phyloP scores from a whole-genome alignment of 2,797 vertebrate species.

The Acanthurus leucopareius region DNA sequence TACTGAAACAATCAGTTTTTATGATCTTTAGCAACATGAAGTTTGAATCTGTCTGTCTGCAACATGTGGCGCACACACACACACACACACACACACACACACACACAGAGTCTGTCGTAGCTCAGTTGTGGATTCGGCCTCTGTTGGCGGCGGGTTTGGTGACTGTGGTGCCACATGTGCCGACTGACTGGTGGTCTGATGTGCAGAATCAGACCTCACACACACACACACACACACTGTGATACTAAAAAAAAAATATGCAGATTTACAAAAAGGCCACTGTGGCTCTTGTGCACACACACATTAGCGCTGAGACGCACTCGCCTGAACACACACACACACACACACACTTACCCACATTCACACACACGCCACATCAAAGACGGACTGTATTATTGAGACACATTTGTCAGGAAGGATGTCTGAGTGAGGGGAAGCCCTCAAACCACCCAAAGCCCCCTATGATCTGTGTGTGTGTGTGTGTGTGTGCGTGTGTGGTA shows the following conservation, averaged over 20 bases:
- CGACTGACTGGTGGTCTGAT: conserved; percentile 14
- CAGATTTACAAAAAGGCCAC: neutral
- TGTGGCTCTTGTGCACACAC: too few species aligned
- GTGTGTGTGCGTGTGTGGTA: neutral
- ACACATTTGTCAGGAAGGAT: conserved; percentile 52
- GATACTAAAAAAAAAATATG: neutral
- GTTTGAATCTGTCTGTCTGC: too few species aligned
- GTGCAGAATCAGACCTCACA: conserved; percentile 40
- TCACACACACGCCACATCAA: conserved; percentile 51
- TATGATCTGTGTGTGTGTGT: conserved; percentile 7
- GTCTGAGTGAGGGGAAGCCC: conserved; percentile 45
- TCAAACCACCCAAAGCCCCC: conserved; percentile 26
- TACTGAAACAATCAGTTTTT: too few species aligned
- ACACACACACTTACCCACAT: neutral
- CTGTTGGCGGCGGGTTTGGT: conserved; percentile 21
- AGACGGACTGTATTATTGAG: conserved; percentile 30
- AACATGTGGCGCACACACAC: too few species aligned
- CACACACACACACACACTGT: conserved; percentile 44
- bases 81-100: too few species aligned
- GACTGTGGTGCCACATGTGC: conserved; percentile 5
- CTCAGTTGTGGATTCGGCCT: conserved; percentile 2
- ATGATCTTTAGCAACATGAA: too few species aligned
- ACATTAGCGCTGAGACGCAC: neutral
- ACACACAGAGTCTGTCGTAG: too few species aligned
- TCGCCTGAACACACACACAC: neutral